A percentile compares a stretch with the other conserved stretches of the same genome.
Conservation (phyloP, 2,797 vertebrate genomes). For the Bovichtus variegatus region DNA sequence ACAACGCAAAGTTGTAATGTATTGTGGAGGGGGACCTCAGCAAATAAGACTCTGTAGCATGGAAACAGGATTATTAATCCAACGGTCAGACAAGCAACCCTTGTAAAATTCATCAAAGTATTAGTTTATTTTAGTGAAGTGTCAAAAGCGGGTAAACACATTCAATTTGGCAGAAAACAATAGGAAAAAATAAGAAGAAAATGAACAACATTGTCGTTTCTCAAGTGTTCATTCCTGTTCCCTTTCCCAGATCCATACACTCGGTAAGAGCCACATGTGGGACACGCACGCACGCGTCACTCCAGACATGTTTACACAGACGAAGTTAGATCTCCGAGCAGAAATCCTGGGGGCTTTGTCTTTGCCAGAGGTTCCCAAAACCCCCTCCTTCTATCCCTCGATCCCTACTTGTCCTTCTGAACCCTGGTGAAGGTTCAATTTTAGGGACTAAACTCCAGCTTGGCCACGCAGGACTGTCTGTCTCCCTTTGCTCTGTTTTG, state of each 20-base stretch:
- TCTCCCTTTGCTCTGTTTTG: slow-evolving; percentile 60
- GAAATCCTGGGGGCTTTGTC: slow-evolving; percentile 62
- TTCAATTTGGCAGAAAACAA: not conserved
- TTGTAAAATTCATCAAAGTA: not conserved
- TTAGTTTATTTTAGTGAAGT: not conserved
- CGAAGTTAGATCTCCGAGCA: slow-evolving; percentile 60
- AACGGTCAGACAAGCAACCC: not conserved
- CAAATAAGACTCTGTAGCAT: not conserved
- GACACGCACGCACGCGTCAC: slow-evolving; percentile 51
- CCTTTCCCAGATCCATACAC: slow-evolving; percentile 28
- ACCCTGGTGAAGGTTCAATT: slow-evolving; percentile 65
- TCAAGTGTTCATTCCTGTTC: not conserved
- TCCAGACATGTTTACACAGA: slow-evolving; percentile 80
- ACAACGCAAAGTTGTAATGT: not conserved
- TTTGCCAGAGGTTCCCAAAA: slow-evolving; percentile 44
- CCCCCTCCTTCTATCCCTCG: slow-evolving; percentile 30
- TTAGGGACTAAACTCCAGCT: slow-evolving; percentile 63
- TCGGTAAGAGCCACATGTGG: slow-evolving; percentile 27
- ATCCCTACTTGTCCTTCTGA: slow-evolving; percentile 51
- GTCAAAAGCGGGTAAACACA: slow-evolving; percentile 23
- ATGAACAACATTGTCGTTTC: slow-evolving; percentile 20
- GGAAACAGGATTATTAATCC: slow-evolving; percentile 6
- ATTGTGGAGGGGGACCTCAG: not conserved
- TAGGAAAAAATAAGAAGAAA: slow-evolving; percentile 16
- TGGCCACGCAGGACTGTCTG: slow-evolving; percentile 66